These are phyloP conservation scores for Tapera naevia DNA, from an alignment of 2,797 vertebrate species.

Conservation along the genomic window DNA sequence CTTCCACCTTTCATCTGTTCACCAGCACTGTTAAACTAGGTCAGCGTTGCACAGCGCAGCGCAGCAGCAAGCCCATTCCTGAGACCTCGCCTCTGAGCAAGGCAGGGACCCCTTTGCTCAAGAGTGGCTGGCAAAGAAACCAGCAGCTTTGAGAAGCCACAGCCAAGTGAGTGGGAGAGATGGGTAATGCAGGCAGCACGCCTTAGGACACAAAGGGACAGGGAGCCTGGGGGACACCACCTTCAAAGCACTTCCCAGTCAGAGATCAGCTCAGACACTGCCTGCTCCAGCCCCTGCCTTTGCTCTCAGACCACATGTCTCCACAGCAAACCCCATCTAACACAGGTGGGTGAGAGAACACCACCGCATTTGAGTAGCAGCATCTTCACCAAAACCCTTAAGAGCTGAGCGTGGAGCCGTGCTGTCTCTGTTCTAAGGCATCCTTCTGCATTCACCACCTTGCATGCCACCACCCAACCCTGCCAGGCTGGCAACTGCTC, in stretches of 20 bases:
- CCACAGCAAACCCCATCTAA: background rate
- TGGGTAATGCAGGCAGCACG: accelerated
- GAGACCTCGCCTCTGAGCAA: background rate
- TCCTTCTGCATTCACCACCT: background rate
- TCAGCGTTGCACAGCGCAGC: accelerated
- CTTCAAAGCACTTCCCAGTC: background rate
- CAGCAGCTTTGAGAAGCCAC: background rate
- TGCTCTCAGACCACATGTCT: accelerated
- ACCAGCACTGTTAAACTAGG: background rate
- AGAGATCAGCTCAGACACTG: background rate
- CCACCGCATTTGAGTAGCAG: accelerated
- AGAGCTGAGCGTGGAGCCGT: accelerated
- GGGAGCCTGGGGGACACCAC: background rate
- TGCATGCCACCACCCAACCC: background rate
- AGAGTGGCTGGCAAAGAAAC: background rate
- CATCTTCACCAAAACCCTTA: background rate
- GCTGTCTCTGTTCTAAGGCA: background rate
- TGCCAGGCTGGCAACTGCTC: background rate
- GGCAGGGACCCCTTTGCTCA: background rate
- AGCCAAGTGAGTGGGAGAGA: background rate
- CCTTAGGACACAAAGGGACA: background rate
- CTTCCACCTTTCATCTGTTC: background rate
- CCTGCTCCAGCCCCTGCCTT: background rate
- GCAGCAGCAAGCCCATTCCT: accelerated
- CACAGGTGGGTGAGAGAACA: accelerated